Evolutionary conservation across 2,113 vertebrate species (phyloP).

Genomic region (Echinops telfairi): DNA sequence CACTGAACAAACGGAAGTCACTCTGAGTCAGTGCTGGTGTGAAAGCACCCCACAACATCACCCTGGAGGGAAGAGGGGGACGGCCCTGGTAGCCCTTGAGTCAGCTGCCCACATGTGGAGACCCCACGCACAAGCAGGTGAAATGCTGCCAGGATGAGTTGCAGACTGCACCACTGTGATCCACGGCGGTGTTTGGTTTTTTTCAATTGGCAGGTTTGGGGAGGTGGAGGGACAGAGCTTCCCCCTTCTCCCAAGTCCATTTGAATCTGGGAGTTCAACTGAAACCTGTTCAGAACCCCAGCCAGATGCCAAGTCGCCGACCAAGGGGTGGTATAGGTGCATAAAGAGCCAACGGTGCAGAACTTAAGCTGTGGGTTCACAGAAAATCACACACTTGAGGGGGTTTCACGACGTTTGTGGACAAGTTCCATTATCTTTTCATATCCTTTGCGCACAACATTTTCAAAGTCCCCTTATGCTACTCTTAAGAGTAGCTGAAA

Average conservation of each 20-base stretch:
- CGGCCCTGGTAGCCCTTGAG: neutral
- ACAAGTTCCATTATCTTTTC: too few relatives aligned
- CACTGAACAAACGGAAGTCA: slow-evolving; percentile 14
- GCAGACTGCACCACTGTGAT: neutral
- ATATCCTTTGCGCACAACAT: too few relatives aligned
- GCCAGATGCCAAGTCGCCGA: neutral
- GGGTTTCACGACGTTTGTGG: too few relatives aligned
- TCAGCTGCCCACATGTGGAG: neutral
- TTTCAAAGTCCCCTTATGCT: too few relatives aligned
- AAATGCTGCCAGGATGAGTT: neutral
- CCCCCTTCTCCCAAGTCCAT: neutral
- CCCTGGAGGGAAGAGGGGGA: too few relatives aligned
- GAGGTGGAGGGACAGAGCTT: neutral
- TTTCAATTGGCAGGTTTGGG: neutral
- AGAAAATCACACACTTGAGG: too few relatives aligned
- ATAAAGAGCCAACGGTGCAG: neutral
- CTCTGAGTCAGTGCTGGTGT: neutral
- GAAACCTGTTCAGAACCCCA: neutral
- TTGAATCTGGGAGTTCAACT: neutral
- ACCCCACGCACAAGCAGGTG: neutral
- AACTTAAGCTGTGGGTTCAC: neutral
- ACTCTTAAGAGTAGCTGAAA: too few relatives aligned
- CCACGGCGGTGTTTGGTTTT: neutral
- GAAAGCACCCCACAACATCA: too few relatives aligned
- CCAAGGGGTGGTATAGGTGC: neutral